Conservation (phyloP, 2,113 vertebrate genomes). For the Bothrops jararaca region DNA sequence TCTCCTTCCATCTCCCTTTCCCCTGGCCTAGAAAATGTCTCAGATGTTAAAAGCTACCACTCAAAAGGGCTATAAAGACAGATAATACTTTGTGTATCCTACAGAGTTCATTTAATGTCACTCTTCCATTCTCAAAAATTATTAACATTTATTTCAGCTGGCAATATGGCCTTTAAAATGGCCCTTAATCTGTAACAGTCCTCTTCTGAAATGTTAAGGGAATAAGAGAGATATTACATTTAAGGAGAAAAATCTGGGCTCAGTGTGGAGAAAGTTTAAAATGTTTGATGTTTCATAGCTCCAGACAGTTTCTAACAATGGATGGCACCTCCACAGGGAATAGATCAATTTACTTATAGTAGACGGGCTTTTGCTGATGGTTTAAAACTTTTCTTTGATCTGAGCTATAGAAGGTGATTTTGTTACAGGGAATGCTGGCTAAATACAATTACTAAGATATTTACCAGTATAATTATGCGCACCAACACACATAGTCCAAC, state of each 20-base stretch:
- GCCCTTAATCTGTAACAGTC: conserved; percentile 18
- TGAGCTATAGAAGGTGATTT: background rate
- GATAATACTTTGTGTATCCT: conserved; percentile 6
- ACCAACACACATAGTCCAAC: background rate
- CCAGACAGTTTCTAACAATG: background rate
- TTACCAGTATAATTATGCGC: background rate
- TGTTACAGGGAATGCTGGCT: background rate
- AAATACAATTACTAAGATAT: background rate
- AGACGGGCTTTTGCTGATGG: background rate
- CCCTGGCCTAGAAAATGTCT: background rate
- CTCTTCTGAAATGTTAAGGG: conserved; percentile 3
- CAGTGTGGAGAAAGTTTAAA: background rate
- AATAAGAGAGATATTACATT: conserved; percentile 6
- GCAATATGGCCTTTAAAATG: background rate
- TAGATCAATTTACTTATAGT: background rate
- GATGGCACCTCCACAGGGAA: background rate
- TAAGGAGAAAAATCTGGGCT: conserved; percentile 5
- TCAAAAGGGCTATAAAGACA: background rate
- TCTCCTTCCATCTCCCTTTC: background rate
- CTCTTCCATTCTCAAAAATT: background rate
- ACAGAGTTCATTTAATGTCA: conserved; percentile 1
- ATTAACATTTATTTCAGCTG: conserved; percentile 30
- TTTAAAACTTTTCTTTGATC: background rate
- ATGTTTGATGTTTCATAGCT: conserved; percentile 9
- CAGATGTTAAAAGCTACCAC: conserved; percentile 4